Conservation (phyloP, 2,888 invertebrate genomes). For the Dysmachus trigonus region DNA sequence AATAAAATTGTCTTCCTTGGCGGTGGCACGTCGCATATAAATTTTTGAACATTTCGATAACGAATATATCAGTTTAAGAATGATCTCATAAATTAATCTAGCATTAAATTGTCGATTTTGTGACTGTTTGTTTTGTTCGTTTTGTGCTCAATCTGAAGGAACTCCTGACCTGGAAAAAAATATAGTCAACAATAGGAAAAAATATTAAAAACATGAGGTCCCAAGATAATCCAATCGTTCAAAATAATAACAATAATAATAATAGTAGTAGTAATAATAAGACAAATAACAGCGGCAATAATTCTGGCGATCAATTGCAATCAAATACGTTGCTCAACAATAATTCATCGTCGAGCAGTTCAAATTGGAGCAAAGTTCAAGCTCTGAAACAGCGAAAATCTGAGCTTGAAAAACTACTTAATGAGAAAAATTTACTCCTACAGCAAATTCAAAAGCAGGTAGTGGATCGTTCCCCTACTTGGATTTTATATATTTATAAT, state of each 20-base stretch:
- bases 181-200: too few relatives aligned
- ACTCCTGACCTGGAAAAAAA: too few relatives aligned
- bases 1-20: background rate
- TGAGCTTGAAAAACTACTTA: conserved; percentile 60
- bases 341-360: background rate
- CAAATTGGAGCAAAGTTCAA: conserved; percentile 53
- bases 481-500: background rate
- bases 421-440: conserved; percentile 62
- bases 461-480: background rate
- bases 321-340: background rate
- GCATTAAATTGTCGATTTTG: too few relatives aligned
- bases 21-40: too few relatives aligned
- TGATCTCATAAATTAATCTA: too few relatives aligned
- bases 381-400: conserved; percentile 60
- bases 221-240: background rate
- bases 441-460: conserved; percentile 61
- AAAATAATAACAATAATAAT: background rate
- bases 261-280: background rate
- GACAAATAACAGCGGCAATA: background rate
- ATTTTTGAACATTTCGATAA: too few relatives aligned
- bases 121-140: too few relatives aligned
- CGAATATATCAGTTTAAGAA: too few relatives aligned
- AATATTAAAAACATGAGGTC: conserved; percentile 3
- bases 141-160: too few relatives aligned
- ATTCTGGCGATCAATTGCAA: background rate